Conservation (phyloP, 2,113 vertebrate species). For the Columbina picui region DNA sequence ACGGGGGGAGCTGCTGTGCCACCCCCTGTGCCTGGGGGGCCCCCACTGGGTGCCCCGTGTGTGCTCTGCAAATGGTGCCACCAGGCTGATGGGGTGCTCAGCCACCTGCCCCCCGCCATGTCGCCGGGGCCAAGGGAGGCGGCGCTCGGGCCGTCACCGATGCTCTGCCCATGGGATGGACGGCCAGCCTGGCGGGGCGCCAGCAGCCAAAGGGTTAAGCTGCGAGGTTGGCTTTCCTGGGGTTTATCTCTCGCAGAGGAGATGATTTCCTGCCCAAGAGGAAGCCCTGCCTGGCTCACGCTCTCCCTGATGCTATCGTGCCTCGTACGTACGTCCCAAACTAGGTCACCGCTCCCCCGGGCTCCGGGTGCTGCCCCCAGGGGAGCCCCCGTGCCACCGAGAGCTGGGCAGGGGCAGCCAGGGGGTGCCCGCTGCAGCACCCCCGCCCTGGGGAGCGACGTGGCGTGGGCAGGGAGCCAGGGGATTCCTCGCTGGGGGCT, state of each 20-base stretch:
- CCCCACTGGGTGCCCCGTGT: accelerated
- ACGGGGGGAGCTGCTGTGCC: accelerated
- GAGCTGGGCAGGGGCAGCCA: neutral
- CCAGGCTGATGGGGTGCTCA: neutral
- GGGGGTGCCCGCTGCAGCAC: neutral
- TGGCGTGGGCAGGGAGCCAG: neutral
- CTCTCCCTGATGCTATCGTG: slow-evolving; percentile 48
- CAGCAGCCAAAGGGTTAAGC: neutral
- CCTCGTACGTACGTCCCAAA: neutral
- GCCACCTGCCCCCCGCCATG: accelerated
- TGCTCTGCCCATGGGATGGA: neutral
- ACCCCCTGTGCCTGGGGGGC: accelerated
- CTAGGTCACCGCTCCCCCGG: slow-evolving; percentile 28
- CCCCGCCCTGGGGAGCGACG: neutral
- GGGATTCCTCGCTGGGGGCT: slow-evolving; percentile 40
- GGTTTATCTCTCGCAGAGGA: slow-evolving; percentile 23
- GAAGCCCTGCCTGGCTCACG: slow-evolving; percentile 24
- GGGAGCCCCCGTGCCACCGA: neutral
- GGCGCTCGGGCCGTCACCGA: neutral
- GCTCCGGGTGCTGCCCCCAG: neutral
- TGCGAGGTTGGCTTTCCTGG: neutral
- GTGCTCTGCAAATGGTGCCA: neutral
- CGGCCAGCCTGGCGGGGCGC: neutral
- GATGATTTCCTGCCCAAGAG: slow-evolving; percentile 53
- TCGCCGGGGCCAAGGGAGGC: accelerated